Evolutionary conservation across 92 coral and sea anemone species (phyloP).

Genomic region (Parazoanthus atlanticus): DNA sequence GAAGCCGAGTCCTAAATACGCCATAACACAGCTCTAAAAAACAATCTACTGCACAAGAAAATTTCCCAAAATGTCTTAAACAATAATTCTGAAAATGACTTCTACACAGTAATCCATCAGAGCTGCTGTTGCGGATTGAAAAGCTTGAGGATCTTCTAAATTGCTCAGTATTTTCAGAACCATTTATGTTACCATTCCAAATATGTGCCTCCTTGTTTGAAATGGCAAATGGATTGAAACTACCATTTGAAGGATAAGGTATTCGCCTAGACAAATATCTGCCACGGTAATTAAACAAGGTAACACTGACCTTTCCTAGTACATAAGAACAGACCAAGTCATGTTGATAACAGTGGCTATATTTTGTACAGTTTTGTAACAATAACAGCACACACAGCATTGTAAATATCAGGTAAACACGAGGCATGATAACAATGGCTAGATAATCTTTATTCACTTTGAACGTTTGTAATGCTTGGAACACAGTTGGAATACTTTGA

Average conservation of each 20-base stretch:
- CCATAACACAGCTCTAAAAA: conserved; percentile 18
- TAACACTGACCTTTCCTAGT: conserved; percentile 24
- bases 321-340: conserved; percentile 29
- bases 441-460: conserved; percentile 15
- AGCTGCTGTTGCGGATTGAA: conserved; percentile 31
- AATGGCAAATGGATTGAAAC: conserved; percentile 32
- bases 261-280: conserved; percentile 30
- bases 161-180: conserved; percentile 38
- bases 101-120: conserved; percentile 22
- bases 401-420: conserved; percentile 28
- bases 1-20: conserved; percentile 32
- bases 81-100: conserved; percentile 28
- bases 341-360: conserved; percentile 28
- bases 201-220: conserved; percentile 37
- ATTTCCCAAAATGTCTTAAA: conserved; percentile 34
- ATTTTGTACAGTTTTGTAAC: conserved; percentile 39
- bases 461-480: conserved; percentile 1
- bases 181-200: conserved; percentile 27
- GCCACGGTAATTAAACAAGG: conserved; percentile 15
- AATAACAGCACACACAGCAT: conserved; percentile 38
- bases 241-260: conserved; percentile 29
- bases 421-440: conserved; percentile 17
- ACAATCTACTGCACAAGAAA: conserved; percentile 37
- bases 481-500: conserved; percentile 16
- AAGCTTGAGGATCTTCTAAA: conserved; percentile 19